Evolutionary conservation across 2,888 invertebrate species (phyloP), one percentile per base, ranked within the genome.

Genomic region (Eucera pruinosa): DNA sequence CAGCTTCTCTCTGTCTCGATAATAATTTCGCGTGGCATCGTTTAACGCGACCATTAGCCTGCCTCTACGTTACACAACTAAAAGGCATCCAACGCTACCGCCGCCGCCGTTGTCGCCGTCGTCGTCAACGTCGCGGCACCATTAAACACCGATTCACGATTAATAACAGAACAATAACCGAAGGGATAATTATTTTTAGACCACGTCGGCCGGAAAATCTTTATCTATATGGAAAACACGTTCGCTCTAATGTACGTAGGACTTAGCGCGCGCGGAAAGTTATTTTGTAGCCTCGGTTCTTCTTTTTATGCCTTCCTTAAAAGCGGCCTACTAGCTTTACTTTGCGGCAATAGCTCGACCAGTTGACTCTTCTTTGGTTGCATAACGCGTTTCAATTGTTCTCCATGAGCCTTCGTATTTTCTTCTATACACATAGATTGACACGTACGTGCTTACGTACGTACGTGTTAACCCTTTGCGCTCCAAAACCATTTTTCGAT

Each of bases 331-430:
- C n/a, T n/a, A n/a, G 2, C n/a, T 20, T 20, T 18, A 2, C 15
- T 20, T 72, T 18, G 36, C n/a, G 6, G 3, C 43, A 57, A 62
- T n/a, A 39, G 45, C 11, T 23, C 9, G 7, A 30, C 36, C 11
- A 47, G 25, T 61, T 55, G 27, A 58, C 52, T 30, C 20, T 18
- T 25, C n/a, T n/a, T n/a, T n/a, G 6, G 50, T 75, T 75, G 75
- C 74, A 41, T 75, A 75, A 75, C 47, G 2, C 13, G 9, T 36
- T 45, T 74, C 50, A 45, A 74, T 74, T 62, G 57, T 62, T 57
- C 13, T n/a, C 4, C 5, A 23, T 18, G 36, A 62, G 39, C 7
- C 18, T 27, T 55, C 13, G 2, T 9, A 7, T 23, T 48, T 11
- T 18, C 27, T 61, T 52, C 25, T 18, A 30, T 13, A 11, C 15